phyloP scores from a whole-genome alignment of 2,797 vertebrate genomes.

The Artibeus jamaicensis region DNA sequence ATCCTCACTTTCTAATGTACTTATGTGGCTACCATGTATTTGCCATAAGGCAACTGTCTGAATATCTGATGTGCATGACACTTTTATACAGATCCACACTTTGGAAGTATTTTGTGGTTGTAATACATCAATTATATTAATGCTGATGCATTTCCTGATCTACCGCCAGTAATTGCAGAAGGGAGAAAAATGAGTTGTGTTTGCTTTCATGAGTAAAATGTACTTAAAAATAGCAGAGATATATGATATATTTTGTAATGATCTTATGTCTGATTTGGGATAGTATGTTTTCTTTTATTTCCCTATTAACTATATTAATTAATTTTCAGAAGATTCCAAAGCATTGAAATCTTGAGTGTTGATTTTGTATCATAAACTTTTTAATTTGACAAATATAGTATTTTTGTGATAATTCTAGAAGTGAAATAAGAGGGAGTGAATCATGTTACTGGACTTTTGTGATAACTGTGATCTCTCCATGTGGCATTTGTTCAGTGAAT shows the following conservation, averaged over 20 bases:
- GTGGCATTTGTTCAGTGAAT: not conserved
- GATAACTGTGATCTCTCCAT: not conserved
- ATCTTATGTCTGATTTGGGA: not conserved
- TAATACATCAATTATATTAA: conserved; percentile 16
- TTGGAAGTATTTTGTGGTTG: conserved; percentile 12
- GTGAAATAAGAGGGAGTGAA: not conserved
- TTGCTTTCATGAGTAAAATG: not conserved
- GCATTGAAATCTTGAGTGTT: not conserved
- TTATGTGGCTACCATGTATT: not conserved
- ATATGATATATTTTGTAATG: not conserved
- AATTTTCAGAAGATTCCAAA: conserved; percentile 18
- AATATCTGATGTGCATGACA: conserved; percentile 6
- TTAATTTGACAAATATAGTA: not conserved
- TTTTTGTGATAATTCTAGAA: not conserved
- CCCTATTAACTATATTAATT: not conserved
- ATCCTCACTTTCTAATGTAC: conserved; percentile 38
- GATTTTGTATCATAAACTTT: not conserved
- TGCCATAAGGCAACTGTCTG: not conserved
- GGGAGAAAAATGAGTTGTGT: conserved; percentile 2
- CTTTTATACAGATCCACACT: conserved; percentile 41
- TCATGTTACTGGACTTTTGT: not conserved
- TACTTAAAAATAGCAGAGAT: not conserved
- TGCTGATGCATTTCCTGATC: not conserved
- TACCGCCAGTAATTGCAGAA: not conserved
- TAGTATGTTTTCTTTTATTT: not conserved